These are phyloP conservation scores for Furnarius figulus DNA, from an alignment of 2,113 vertebrate genomes.

Conservation along the genomic window DNA sequence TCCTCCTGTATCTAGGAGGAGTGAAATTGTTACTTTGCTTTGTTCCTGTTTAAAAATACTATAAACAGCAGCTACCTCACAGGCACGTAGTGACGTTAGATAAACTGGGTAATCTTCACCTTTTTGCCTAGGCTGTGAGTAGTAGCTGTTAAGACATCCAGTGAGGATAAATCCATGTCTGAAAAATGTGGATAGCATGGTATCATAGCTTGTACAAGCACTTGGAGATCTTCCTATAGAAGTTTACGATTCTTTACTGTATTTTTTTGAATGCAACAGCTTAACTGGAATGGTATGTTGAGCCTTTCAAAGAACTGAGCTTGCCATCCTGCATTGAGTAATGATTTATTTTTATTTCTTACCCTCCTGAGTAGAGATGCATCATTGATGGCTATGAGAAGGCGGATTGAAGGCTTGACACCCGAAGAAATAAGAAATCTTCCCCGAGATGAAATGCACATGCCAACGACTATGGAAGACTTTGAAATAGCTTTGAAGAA, in stretches of 20 bases:
- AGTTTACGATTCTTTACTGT: background rate
- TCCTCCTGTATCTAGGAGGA: fast-evolving
- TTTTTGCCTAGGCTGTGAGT: background rate
- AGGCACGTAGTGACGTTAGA: background rate
- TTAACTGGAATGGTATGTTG: background rate
- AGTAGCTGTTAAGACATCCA: background rate
- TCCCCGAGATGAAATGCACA: slow-evolving; percentile 96
- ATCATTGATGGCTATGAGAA: slow-evolving; percentile 97
- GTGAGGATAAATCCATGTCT: background rate
- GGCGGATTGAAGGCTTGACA: slow-evolving; percentile 93
- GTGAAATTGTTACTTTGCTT: background rate
- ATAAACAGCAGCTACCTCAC: background rate
- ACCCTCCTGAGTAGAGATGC: slow-evolving; percentile 82
- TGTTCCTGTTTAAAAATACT: background rate
- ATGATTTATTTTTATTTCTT: background rate
- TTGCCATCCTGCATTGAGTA: background rate
- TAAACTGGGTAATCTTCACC: background rate
- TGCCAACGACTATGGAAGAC: slow-evolving; percentile 99
- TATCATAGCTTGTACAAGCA: background rate
- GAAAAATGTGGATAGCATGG: background rate
- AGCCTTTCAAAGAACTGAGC: background rate
- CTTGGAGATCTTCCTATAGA: background rate
- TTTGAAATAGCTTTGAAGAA: slow-evolving; percentile 94
- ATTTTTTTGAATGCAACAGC: background rate
- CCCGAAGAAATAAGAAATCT: slow-evolving; percentile 98